Base-by-base conservation (phyloP, 2,797 vertebrate species). In the Sebastes wilsoni region DNA sequence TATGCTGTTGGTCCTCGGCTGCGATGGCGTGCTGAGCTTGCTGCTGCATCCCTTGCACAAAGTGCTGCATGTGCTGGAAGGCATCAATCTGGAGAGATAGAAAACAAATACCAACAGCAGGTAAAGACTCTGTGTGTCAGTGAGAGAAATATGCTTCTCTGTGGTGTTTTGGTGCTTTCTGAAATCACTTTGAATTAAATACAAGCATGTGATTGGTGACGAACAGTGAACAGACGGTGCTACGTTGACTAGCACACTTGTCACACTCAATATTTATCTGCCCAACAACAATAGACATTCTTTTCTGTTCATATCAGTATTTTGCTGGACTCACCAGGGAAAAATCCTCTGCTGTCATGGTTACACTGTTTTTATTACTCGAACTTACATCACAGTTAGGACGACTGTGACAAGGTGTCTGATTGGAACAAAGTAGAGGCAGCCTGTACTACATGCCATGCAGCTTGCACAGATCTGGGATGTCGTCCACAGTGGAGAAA, bases 31-130 rank as follows among this genome's bases (percentile, higher is more conserved):
- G 98, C 90, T 99, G 99, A 0, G 98, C 98, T 84, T 99, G 98
- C 85, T 99, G 97, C 89, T 99, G 98, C 95, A 99, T 96, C 1
- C 96, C 98, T 94, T 98, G 98, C 11, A 99, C 99, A 20, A 99
- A 99, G 92, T 98, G 98, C 92, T 99, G 98, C 98, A 99, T 99
- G 93, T 99, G 97, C 93, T 99, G 98, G 94, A 99, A 99, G 0
- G 98, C 98, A 0, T 99, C 99, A 0, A 99, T 99, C 98, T 99
- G 84, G n/a, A 71, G 61, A 58, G 22, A 78, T 0, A 85, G 8
- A 64, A 81, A 22, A 66, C 25, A 78, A 38, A 79, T 16, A 75
- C 18, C 20, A 38, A 70, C 0, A 4, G 25, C 14, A 65, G n/a
- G 49, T 36, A 7, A 62, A 66, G 27, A 32, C 13, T 49, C 11